Base-by-base conservation (phyloP, 2,797 vertebrate species). In the Cirrhinus mrigala region DNA sequence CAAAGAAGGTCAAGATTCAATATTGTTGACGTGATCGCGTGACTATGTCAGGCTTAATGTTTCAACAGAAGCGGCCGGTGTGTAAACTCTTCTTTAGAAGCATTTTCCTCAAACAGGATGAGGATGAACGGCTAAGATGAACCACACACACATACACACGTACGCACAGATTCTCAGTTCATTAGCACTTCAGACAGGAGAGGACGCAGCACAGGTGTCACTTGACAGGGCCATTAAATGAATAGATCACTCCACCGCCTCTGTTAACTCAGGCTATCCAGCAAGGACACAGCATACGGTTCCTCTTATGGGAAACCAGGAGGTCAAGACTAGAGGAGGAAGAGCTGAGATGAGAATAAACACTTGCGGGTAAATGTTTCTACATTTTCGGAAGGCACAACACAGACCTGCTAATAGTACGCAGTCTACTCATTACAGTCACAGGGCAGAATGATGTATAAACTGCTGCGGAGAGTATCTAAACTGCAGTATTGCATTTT, bases 221-320 rank as follows among this genome's bases (percentile, higher is more conserved):
- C 94, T 94, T 96, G 95, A 96, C 95, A 96, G 94, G 89, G 93
- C 94, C 95, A 95, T 96, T 96, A 95, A 95, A 91, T 93, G 93
- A 95, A 95, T 94, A 91, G 94, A 95, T 95, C 94, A 94, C 95
- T 93, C 93, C 93, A 91, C 92, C 87, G 91, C 92, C 90, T 87
- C 89, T 87, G 91, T 89, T 91, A 91, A 89, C 90, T 89, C 90
- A 87, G 90, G 91, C 91, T 90, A 91, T 93, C 91, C 90, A 90
- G 93, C 93, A 94, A 95, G 94, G 94, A 95, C 92, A 95, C 82
- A 14, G 85, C 86, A 91, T 88, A 92, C 93, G 87, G 90, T 90
- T 91, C 44, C 68, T 85, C 69, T 85, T 85, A 62, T 40, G 54
- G 56, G 11, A 33, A 85, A 80, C 81, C 68, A 62, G 24, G 82